Evolutionary conservation across 23 tunicate species (phyloP), one percentile per base, ranked within the genome.

Genomic region (Styela clava): DNA sequence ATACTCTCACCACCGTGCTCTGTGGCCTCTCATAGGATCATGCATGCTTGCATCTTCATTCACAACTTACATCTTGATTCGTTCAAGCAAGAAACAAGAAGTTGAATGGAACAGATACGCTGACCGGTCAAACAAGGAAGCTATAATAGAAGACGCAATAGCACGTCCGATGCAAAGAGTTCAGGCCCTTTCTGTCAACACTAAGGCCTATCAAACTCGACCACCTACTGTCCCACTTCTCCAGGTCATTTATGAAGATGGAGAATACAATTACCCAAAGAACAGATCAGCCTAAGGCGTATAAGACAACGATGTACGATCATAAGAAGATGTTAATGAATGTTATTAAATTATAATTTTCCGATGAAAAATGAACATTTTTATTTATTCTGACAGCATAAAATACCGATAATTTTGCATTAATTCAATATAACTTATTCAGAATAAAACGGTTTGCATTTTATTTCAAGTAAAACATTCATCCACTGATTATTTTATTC

Each of bases 21-120:
- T 77, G 81, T 77, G 81, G 81, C 33, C 81, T 23, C 18, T 77
- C 25, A 24, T 77, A 12, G 81, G 81, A 19, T 25, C 65, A 21
- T 77, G 73, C 28, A n/a, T 27, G 22, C 22, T 79, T 19, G 83
- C 73, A 16, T 35, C 73, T 22, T 23, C 73, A 12, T 64, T 79
- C 44, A 62, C 83, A 12, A n/a, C 73, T 25, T 25, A 62, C 73
- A 81, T 81, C 23, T n/a, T 72, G 0, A 18, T 16, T 28, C 21
- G 69, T 2, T 25, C 79, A 24, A 28, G 32, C 2, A n/a, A 29
- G 26, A 83, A 83, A 83, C 62, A 25, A 7, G 87, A 83, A 33
- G 87, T 83, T 34, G 34, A 19, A 22, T 83, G 74, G 71, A 74
- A 83, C 62, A 74, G 81, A 24, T 34, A 73, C 32, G 74, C 12